Conservation (phyloP, 2,888 invertebrate genomes). For the Limnephilus lunatus region DNA sequence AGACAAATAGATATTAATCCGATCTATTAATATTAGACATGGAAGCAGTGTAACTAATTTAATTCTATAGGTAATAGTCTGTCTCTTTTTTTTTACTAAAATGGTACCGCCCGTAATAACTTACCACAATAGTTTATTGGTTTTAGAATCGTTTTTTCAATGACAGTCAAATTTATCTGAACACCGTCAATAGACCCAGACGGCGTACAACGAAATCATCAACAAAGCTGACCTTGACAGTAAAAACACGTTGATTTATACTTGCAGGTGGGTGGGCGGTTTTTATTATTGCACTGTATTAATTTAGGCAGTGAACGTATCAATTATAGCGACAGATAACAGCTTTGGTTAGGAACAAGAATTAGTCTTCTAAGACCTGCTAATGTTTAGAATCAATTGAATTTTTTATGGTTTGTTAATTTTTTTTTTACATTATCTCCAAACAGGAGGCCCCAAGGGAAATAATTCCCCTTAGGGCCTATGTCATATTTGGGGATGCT, state of each 20-base stretch:
- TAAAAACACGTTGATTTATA: not conserved
- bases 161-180: not conserved
- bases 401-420: not conserved
- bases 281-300: not conserved
- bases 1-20: not conserved
- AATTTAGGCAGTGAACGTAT: not conserved
- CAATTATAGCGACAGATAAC: not conserved
- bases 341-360: not conserved
- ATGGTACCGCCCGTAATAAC: not conserved
- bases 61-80: not conserved
- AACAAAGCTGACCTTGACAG: not conserved
- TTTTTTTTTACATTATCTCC: no score
- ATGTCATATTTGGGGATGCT: no score
- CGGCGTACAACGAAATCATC: not conserved
- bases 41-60: not conserved
- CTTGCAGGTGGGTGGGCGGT: not conserved
- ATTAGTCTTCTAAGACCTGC: not conserved
- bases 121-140: not conserved
- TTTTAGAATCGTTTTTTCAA: slow-evolving; percentile 3
- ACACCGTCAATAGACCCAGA: slow-evolving; percentile 6
- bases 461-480: no score
- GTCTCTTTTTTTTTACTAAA: not conserved
- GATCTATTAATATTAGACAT: not conserved
- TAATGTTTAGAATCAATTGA: not conserved
- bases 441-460: no score